These are phyloP conservation scores for Taenioides sp. DNA, from an alignment of 2,797 vertebrate species.

Conservation along the genomic window DNA sequence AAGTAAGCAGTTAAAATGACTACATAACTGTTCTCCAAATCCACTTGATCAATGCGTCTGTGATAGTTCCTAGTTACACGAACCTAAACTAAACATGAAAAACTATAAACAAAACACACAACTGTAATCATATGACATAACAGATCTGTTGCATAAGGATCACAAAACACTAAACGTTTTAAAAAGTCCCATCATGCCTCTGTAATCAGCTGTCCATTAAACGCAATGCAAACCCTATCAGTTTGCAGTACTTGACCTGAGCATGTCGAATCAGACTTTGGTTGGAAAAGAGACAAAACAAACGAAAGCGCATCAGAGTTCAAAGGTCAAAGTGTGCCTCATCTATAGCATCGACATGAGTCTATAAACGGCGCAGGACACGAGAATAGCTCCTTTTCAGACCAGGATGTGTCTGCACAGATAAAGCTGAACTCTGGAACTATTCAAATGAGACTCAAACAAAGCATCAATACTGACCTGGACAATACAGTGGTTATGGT, in stretches of 20 bases:
- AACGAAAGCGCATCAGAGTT: constrained; percentile 12
- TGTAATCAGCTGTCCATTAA: background rate
- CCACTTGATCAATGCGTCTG: background rate
- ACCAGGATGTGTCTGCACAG: constrained; percentile 39
- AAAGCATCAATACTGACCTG: too few species aligned
- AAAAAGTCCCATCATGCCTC: background rate
- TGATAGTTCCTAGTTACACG: background rate
- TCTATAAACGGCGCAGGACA: background rate
- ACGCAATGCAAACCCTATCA: constrained; percentile 15
- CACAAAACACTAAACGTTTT: background rate
- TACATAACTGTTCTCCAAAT: background rate
- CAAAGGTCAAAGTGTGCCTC: constrained; percentile 27
- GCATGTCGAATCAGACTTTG: constrained; percentile 23
- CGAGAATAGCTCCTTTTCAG: constrained; percentile 29
- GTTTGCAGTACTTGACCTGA: constrained; percentile 28
- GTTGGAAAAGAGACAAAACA: constrained; percentile 19
- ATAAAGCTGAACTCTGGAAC: constrained; percentile 61
- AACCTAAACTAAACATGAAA: background rate
- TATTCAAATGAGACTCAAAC: constrained; percentile 28
- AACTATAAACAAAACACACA: background rate
- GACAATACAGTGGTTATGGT: too few species aligned
- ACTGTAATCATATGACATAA: constrained; percentile 5
- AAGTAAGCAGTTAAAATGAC: background rate
- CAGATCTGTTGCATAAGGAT: constrained; percentile 18
- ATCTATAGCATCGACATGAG: background rate